Evolutionary conservation across 2,113 vertebrate genomes (phyloP), one percentile per base, ranked within the genome.

Genomic region (Pterocles gutturalis): DNA sequence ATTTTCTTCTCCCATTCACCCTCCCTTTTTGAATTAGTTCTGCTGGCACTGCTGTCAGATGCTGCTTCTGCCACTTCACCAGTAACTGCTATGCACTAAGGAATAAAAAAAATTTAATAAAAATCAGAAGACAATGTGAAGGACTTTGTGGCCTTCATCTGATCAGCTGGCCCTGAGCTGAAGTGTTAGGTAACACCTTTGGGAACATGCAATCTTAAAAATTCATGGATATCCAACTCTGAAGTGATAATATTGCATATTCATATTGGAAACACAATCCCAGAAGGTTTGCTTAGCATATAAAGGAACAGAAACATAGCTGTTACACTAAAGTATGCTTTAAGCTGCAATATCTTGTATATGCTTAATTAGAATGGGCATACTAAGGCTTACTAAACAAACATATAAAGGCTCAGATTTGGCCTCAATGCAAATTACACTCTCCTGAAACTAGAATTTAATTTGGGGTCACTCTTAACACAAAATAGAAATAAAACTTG

Each of bases 211-310:
- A 24, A 65, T 48, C 6, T 77, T 95, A 94, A 93, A 89, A 81
- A 92, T 87, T 76, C 83, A 96, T 76, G 48, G 12, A 33, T 90
- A 91, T 72, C 22, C 9, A 88, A 57, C 90, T 83, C n/a, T 64
- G 64, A 90, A 91, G 43, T 14, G 53, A 33, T 67, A 73, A 85
- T 60, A 60, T 26, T 91, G 72, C 90, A 72, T 88, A 93, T 78
- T 92, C 21, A 62, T n/a, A 57, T 18, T 41, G 9, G 57, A 89
- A 93, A 89, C n/a, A 89, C 36, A 65, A 36, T 29, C 67, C 60
- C 41, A 83, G 36, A 48, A 84, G 51, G 33, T 75, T 78, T 78
- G 9, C 24, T 75, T 78, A 81, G n/a, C 10, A n/a, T 53, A 57
- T 55, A 78, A 90, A 87, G 48, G 38, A 87, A 71, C 22, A 87